Conservation (phyloP, 2,797 vertebrate genomes). For the Ceryle rudis region DNA sequence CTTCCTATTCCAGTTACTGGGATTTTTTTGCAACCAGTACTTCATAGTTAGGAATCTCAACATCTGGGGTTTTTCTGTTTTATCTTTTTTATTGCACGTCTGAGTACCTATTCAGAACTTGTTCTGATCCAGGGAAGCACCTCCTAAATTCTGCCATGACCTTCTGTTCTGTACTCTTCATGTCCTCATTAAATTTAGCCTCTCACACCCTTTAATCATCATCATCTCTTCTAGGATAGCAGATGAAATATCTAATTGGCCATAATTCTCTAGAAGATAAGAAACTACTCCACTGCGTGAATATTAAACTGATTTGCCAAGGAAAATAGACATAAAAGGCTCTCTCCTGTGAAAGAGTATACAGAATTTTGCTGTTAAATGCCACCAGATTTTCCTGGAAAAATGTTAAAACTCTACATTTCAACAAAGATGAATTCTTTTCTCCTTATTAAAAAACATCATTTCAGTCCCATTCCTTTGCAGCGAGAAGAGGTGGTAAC, state of each 20-base stretch:
- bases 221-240: not conserved
- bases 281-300: not conserved
- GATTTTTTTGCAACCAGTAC: not conserved
- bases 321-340: not conserved
- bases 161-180: not conserved
- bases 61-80: not conserved
- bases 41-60: not conserved
- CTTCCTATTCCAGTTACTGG: not conserved
- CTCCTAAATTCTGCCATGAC: not conserved
- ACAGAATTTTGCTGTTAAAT: not conserved
- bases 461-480: not conserved
- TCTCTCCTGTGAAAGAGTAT: not conserved
- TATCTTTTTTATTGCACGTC: not conserved
- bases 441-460: not conserved
- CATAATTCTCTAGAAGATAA: not conserved
- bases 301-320: not conserved
- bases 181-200: not conserved
- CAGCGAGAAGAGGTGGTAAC: not conserved
- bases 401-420: not conserved
- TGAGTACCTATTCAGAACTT: not conserved
- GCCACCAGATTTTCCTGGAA: not conserved
- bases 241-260: not conserved
- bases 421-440: not conserved
- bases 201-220: not conserved
- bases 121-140: not conserved